Evolutionary conservation across 2,113 vertebrate genomes (phyloP), one percentile per base, ranked within the genome.

Genomic region (Serinus canaria): DNA sequence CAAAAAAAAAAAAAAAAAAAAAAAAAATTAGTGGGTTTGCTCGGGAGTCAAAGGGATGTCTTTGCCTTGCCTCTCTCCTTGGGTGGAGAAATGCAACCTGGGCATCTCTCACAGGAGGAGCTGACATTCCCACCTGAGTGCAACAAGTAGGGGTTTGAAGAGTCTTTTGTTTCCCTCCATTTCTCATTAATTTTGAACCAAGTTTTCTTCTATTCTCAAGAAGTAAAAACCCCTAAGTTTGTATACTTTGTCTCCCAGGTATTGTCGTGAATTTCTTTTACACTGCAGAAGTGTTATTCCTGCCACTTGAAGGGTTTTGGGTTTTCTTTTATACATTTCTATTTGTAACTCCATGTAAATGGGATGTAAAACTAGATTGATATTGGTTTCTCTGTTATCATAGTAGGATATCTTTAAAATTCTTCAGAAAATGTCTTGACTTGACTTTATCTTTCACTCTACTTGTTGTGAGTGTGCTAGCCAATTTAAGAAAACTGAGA

Each of bases 61-160:
- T 8, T 13, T 46, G 31, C 15, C 5, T 70, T 23, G 9, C 16
- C 16, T 66, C 6, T 70, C 27, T 5, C 3, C 6, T 78, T 18
- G 18, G 8, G 2, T 28, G 11, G 10, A 8, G 7, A 33, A 24
- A 6, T 27, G 12, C 12, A 46, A 5, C n/a, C 15, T 28, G 21
- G 13, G 7, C 7, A 8, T n/a, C 14, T 15, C 14, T 46, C 2
- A 6, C 13, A 5, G 8, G 7, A 28, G 7, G 4, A 31, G 25
- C 8, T 66, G 31, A 1, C 1, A 2, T 31, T 25, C 25, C 17
- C 21, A 13, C 2, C 2, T 25, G 13, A 6, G 5, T 22, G 50
- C 6, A 33, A 7, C 0, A 2, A 66, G 21, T 21, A 3, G 5
- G 15, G 1, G 0, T 30, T 63, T 19, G 27, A 27, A 4, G 8